Base-by-base conservation (phyloP, 2,888 invertebrate genomes). In the Mamestra brassicae region DNA sequence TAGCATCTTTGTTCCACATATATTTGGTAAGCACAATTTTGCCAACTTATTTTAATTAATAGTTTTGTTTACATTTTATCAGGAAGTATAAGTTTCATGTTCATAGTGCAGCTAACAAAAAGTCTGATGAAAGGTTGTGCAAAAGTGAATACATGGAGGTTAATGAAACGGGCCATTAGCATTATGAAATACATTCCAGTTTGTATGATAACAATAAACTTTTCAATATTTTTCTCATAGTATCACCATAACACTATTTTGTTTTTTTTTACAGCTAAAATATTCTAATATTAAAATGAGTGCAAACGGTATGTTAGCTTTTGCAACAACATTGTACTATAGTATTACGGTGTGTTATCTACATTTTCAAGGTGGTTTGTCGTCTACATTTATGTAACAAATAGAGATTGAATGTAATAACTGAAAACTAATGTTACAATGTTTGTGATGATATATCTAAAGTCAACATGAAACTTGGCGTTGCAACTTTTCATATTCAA, bases 301-400 rank as follows among this genome's bases (percentile, higher is more conserved):
- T 55, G 26, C 7, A 7, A 45, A 36, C 34, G 6, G 4, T 6
- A 52, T 13, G 6, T 17, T 42, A 26, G n/a, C 61, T 10, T 7
- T 63, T 45, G 42, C 36, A 45, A 67, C 45, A 78, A 69, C 62
- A 78, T 15, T 54, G 4, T 61, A 60, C 7, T 60, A 38, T 71
- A 55, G 34, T 54, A 61, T 36, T 62, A 62, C 1, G 1, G n/a
- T 61, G 5, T 54, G 68, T 67, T 80, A 80, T 62, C 68, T 62
- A 52, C 36, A 55, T 71, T 62, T 63, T 81, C 84, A 84, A 83
- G 84, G 84, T 83, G 17, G 36, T 62, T 58, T 60, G 15, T 57
- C 34, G 0, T 80, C 42, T 71, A 52, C 58, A 71, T 84, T 81
- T 81, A 81, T 69, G 71, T 80, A 80, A 81, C 68, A 82, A 76